Evolutionary conservation across 2,888 invertebrate species (phyloP).

Genomic region (Pristionchus arcanus): DNA sequence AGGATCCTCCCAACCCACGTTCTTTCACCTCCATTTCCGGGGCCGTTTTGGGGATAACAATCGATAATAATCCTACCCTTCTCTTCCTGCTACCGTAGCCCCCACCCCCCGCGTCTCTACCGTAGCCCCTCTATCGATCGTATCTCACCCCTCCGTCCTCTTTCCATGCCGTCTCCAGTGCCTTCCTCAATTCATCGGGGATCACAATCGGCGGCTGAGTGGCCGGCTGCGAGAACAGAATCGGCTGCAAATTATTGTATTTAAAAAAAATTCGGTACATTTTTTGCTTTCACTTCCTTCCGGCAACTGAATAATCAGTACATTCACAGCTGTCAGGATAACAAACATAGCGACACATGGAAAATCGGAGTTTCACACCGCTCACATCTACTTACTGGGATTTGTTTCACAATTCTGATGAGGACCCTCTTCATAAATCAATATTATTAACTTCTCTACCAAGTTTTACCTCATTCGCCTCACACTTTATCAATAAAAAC

Average conservation of each 20-base stretch:
- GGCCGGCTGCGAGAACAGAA: neutral
- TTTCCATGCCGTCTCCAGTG: neutral
- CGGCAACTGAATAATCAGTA: too few relatives aligned
- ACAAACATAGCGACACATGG: too few relatives aligned
- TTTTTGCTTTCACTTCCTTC: too few relatives aligned
- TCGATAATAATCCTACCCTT: neutral
- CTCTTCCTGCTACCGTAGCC: neutral
- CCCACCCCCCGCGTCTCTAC: neutral
- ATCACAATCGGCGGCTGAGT: neutral
- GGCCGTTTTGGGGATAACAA: too few relatives aligned
- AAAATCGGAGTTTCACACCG: too few relatives aligned
- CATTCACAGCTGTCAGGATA: too few relatives aligned
- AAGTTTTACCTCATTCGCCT: too few relatives aligned
- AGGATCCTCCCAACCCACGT: neutral
- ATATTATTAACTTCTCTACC: too few relatives aligned
- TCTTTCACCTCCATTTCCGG: too few relatives aligned
- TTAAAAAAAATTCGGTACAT: too few relatives aligned
- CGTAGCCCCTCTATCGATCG: neutral
- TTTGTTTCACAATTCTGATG: too few relatives aligned
- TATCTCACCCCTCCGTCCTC: conserved; percentile 2
- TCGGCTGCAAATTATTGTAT: neutral
- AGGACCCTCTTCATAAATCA: neutral
- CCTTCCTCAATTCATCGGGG: neutral
- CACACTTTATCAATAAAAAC: too few relatives aligned
- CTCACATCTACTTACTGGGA: neutral